Evolutionary conservation across 2,797 vertebrate genomes (phyloP), one percentile per base, ranked within the genome.

Genomic region (Melanotaenia nigrans): DNA sequence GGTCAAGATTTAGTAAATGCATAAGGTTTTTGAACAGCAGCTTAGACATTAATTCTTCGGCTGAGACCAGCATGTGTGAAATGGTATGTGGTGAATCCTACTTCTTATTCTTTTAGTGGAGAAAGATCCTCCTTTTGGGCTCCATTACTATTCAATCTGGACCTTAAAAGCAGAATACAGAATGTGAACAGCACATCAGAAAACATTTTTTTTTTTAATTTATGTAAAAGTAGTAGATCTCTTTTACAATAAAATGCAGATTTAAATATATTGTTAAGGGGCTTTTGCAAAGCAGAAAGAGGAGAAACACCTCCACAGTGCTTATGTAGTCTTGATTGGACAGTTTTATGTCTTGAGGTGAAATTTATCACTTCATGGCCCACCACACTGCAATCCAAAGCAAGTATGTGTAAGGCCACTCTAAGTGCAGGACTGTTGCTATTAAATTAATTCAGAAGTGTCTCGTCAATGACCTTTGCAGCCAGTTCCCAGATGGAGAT

Each of bases 81-180:
- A 92, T 90, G 83, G 67, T 81, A 77, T 90, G 85, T 84, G 82
- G 65, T 89, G 83, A 88, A 89, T 88, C 75, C 63, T 72, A 65
- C 81, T 86, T 86, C 78, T 77, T 81, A 71, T 85, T 90, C 81
- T 84, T 87, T 84, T 87, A 90, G 79, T 67, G 63, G 77, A 77
- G 45, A 67, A 63, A 66, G 82, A 67, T 61, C 66, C 77, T 25
- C 71, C 59, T 89, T 88, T 87, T 83, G 83, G 83, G 84, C 68
- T 89, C 89, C 82, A 91, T 92, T 92, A 90, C 87, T 89, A 83
- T 86, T 87, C 81, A 83, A 82, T 85, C 74, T 84, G 68, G 61
- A 84, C 70, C 74, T 84, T 83, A 75, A 85, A 86, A 89, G 81
- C 58, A 63, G 66, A 85, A 84, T 77, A 67, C 71, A n/a, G 20